These are phyloP conservation scores for Haplotaxodon microlepis DNA, from an alignment of 2,113 vertebrate genomes.

Conservation along the genomic window DNA sequence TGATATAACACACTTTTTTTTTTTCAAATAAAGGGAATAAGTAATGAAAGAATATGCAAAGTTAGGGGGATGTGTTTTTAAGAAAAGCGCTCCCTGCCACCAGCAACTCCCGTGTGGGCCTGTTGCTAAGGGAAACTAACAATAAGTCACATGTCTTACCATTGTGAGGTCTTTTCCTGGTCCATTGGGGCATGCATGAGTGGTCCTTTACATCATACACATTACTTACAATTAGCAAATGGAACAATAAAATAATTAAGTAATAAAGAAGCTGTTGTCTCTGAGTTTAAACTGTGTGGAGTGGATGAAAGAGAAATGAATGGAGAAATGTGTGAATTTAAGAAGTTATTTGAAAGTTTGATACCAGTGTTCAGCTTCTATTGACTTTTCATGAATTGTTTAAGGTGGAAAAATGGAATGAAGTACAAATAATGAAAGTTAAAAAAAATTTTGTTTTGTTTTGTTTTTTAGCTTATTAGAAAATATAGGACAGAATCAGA, in stretches of 20 bases:
- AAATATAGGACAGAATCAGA: neutral
- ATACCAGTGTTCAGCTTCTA: neutral
- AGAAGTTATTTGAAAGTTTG: neutral
- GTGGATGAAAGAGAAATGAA: neutral
- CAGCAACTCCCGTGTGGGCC: slow-evolving; percentile 21
- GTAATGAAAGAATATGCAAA: neutral
- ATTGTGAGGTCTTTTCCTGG: neutral
- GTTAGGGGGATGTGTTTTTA: neutral
- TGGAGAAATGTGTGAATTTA: neutral
- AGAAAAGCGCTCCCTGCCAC: neutral
- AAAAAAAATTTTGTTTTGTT: accelerated
- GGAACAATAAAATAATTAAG: slow-evolving; percentile 19
- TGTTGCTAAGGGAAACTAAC: slow-evolving; percentile 47
- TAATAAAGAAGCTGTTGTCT: neutral
- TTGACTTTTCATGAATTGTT: neutral
- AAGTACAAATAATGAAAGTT: neutral
- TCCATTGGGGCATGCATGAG: neutral
- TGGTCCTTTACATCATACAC: slow-evolving; percentile 2
- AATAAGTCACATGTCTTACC: slow-evolving; percentile 11
- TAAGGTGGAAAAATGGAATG: neutral
- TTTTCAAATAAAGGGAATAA: neutral
- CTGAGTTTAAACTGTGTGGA: neutral
- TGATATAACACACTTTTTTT: neutral
- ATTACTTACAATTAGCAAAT: neutral
- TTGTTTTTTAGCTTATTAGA: neutral